Conservation (phyloP, 2,888 invertebrate species). For the Colostygia pectinataria region DNA sequence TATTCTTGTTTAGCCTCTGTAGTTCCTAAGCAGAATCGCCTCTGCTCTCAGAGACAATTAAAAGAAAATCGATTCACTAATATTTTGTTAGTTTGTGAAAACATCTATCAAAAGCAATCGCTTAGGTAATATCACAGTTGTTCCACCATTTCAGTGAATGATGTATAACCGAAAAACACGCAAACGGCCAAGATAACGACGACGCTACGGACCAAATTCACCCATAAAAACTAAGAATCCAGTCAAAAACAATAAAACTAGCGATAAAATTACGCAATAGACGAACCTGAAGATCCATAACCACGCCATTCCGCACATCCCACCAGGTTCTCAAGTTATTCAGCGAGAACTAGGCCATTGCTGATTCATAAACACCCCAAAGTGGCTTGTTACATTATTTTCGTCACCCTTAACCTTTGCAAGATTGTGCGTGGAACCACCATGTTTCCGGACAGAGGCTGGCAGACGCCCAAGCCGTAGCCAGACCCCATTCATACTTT, state of each 20-base stretch:
- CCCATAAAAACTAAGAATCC: not conserved
- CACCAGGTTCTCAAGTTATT: conserved; percentile 18
- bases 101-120: too few relatives aligned
- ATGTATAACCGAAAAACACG: too few relatives aligned
- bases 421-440: conserved; percentile 38
- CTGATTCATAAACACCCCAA: conserved; percentile 44
- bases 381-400: conserved; percentile 58
- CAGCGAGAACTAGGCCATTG: conserved; percentile 32
- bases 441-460: conserved; percentile 29
- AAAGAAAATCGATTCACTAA: too few relatives aligned
- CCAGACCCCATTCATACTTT: conserved; percentile 34
- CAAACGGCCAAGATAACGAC: not conserved
- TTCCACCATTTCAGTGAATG: too few relatives aligned
- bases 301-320: conserved; percentile 28
- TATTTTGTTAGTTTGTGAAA: too few relatives aligned
- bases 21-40: too few relatives aligned
- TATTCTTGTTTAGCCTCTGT: too few relatives aligned
- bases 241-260: not conserved
- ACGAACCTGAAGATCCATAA: conserved; percentile 4
- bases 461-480: conserved; percentile 28
- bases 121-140: too few relatives aligned
- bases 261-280: conserved; percentile 10
- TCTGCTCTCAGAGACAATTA: too few relatives aligned
- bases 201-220: not conserved
- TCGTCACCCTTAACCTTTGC: conserved; percentile 70